phyloP scores from a whole-genome alignment of 2,113 vertebrate species.

The Planiliza haematocheilus region DNA sequence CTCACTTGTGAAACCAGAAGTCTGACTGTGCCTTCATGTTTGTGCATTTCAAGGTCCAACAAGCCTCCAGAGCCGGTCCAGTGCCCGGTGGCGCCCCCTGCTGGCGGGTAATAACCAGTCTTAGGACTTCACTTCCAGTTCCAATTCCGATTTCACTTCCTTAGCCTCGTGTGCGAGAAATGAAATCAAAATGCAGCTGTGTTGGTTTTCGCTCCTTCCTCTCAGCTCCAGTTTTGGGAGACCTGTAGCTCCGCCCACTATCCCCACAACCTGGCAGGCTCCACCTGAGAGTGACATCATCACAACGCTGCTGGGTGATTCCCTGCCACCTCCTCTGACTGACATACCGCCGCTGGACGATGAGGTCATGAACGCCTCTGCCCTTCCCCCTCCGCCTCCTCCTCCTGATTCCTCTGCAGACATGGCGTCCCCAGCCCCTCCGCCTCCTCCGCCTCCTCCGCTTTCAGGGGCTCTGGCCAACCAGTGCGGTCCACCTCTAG shows the following conservation, averaged over 20 bases:
- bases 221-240: constrained; percentile 81
- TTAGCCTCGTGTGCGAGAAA: no score
- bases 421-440: not conserved
- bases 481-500: not conserved
- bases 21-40: constrained; percentile 13
- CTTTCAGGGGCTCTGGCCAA: not conserved
- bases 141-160: no score
- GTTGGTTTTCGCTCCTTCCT: not conserved
- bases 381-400: constrained; percentile 51
- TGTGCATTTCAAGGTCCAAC: constrained; percentile 61
- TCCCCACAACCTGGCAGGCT: constrained; percentile 59
- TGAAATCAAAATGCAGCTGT: not conserved
- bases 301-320: constrained; percentile 45
- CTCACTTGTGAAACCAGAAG: constrained; percentile 13
- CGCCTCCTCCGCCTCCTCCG: constrained; percentile 42
- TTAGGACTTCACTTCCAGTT: not conserved
- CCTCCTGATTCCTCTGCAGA: not conserved
- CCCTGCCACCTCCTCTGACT: constrained; percentile 49
- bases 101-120: constrained; percentile 41
- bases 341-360: not conserved
- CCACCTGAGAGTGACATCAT: constrained; percentile 70
- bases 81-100: constrained; percentile 73
- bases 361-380: not conserved
- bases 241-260: constrained; percentile 73
- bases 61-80: constrained; percentile 73